Evolutionary conservation across 2,113 vertebrate species (phyloP).

Genomic region (Amphilophus citrinellus): DNA sequence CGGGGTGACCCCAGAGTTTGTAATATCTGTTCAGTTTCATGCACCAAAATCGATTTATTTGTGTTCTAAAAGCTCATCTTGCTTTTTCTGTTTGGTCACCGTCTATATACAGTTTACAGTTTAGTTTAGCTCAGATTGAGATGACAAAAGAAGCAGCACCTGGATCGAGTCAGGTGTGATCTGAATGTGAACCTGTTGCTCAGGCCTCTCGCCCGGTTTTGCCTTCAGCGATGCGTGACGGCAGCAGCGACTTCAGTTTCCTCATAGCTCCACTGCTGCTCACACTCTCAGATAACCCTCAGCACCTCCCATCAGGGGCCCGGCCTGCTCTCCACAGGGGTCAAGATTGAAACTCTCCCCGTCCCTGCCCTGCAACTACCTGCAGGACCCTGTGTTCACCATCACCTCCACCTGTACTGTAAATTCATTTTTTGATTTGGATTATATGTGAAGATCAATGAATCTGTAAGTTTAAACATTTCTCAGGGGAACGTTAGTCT

Average conservation of each 20-base stretch:
- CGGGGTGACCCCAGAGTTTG: neutral
- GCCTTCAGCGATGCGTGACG: neutral
- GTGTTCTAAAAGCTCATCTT: no score
- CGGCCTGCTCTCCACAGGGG: no score
- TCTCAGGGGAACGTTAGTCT: neutral
- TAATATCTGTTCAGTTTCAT: neutral
- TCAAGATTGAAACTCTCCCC: no score
- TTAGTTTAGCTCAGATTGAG: no score
- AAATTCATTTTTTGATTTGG: neutral
- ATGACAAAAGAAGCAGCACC: no score
- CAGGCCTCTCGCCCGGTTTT: neutral
- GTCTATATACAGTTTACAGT: no score
- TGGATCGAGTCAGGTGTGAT: no score
- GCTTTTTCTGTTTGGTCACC: no score
- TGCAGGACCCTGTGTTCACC: neutral
- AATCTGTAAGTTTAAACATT: neutral
- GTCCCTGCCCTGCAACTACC: neutral
- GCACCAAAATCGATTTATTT: neutral
- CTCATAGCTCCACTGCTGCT: no score
- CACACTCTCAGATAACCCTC: no score
- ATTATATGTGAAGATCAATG: neutral
- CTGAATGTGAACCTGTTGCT: neutral
- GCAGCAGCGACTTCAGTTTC: no score
- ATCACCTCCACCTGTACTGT: neutral
- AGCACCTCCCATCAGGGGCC: no score